Percentiles rank a stretch among this genome's conserved stretches.
Conservation (phyloP, 2,113 vertebrate genomes). For the Antigone vipio region DNA sequence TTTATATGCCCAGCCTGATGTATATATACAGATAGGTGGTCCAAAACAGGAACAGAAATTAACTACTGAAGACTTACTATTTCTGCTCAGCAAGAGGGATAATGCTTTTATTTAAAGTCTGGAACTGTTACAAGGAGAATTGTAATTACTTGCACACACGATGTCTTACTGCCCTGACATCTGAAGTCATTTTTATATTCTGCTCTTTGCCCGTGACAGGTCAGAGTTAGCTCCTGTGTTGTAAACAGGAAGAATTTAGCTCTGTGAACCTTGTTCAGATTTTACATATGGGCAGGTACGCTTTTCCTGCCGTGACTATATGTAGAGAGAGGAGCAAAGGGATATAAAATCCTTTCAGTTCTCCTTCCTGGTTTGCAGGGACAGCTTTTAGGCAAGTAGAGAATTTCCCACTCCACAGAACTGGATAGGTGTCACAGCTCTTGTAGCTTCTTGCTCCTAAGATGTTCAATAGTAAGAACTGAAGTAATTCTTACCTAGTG, state of each 20-base stretch:
- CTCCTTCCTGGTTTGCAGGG: background rate
- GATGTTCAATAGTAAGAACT: background rate
- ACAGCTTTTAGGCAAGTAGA: background rate
- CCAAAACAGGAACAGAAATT: background rate
- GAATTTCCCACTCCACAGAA: background rate
- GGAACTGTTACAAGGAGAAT: background rate
- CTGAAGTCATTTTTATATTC: background rate
- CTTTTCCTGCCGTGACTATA: background rate
- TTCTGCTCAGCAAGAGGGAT: background rate
- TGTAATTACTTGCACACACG: background rate
- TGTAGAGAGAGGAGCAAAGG: background rate
- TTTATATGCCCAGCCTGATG: background rate
- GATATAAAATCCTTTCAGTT: background rate
- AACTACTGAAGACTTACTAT: background rate
- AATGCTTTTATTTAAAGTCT: background rate
- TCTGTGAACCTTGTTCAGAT: background rate
- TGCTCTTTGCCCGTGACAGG: background rate
- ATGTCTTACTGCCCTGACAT: background rate
- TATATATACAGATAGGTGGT: background rate
- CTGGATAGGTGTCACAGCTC: background rate
- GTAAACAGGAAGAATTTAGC: background rate
- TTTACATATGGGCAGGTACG: background rate
- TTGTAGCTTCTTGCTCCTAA: background rate
- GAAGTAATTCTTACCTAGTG: background rate
- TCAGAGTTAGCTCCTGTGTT: background rate